Evolutionary conservation across 2,113 vertebrate genomes (phyloP).

Genomic region (Heterocephalus glaber): DNA sequence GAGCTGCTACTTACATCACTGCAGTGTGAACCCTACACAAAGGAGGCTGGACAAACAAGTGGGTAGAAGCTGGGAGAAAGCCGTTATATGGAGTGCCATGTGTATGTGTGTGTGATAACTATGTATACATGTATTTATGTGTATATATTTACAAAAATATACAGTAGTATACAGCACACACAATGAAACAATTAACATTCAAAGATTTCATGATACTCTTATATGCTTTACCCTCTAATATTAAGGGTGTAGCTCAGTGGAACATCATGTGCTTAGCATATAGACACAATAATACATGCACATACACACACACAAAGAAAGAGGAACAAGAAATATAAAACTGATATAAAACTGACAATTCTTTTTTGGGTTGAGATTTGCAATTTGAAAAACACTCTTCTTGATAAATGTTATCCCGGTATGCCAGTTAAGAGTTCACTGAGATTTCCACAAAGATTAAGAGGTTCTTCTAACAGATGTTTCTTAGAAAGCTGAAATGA

Average conservation of each 20-base stretch:
- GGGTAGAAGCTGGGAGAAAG: neutral
- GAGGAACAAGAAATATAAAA: neutral
- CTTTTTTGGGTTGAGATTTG: neutral
- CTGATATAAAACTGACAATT: neutral
- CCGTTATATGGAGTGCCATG: neutral
- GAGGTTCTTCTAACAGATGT: neutral
- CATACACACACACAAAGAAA: neutral
- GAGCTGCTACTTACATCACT: neutral
- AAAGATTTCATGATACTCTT: neutral
- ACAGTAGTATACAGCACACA: neutral
- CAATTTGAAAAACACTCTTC: neutral
- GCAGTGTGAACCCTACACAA: neutral
- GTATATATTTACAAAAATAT: neutral
- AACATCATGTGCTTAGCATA: neutral
- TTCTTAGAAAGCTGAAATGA: neutral
- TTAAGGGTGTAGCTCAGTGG: neutral
- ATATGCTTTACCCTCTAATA: neutral
- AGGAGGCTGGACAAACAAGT: neutral
- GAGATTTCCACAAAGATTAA: neutral
- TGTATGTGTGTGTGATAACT: neutral
- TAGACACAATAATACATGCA: neutral
- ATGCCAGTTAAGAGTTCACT: neutral
- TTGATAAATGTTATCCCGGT: neutral
- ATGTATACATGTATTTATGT: neutral
- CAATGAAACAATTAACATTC: neutral